Evolutionary conservation across 2,888 invertebrate genomes (phyloP), one percentile per base, ranked within the genome.

Genomic region (Andricus curvator): DNA sequence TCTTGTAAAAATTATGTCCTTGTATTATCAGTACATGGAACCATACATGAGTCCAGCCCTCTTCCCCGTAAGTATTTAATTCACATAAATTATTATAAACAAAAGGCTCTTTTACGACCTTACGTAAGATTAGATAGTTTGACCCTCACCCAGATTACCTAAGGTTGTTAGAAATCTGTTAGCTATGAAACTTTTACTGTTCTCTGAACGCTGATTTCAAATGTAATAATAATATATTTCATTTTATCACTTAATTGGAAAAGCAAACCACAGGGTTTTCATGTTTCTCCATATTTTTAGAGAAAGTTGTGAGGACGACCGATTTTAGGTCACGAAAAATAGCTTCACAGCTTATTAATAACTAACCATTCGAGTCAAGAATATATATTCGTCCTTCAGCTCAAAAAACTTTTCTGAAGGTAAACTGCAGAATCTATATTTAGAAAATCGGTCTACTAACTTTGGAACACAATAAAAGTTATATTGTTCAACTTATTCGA

Each of bases 1-100:
- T 94, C 95, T 99, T 90, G 99, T 98, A 84, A 99, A 98, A 94
- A 99, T 99, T 87, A 96, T 99, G 95, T 97, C 99, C 0, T 94
- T 99, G 5, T 99, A 99, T 93, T 99, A 99, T 92, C 98, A 98
- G 93, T 97, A 97, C 92, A 99, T 99, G 99, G 99, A 99, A 92
- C 97, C 97, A 20, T 99, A 99, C 91, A 99, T 99, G 99, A 98
- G 97, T 0, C 97, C 97, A 90, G 99, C 99, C 20, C 94, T 99
- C 25, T 99, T 99, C 93, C 98, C 99, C 44, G 95, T 95, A 93
- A 93, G 94, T 93, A 82, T 80, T 66, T 44, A n/a, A n/a, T 79
- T 6, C 66, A 41, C 74, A 29, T 44, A 15, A 6, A 64, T 4
- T 15, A 25, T 64, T 64, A 29, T 64, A 64, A 64, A 17, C 5